Base-by-base conservation (phyloP, 2,797 vertebrate genomes). In the Chlorospingus flavigularis region DNA sequence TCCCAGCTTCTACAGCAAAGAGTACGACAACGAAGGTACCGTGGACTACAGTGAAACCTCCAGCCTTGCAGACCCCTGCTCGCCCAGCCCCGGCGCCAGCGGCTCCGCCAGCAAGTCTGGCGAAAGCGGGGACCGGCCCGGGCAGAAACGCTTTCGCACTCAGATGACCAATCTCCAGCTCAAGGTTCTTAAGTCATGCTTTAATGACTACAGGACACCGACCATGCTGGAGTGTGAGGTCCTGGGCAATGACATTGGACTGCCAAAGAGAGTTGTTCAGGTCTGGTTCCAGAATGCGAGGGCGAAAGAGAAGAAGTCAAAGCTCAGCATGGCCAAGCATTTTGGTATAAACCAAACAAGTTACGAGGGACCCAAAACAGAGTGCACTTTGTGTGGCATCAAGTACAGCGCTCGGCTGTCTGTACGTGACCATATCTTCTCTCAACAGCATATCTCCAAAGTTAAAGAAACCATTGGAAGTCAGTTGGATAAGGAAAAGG, bases 261-360 rank as follows among this genome's bases (percentile, higher is more conserved):
- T 99, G 98, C 99, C 99, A 98, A 99, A 99, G 98, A 99, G 99
- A 98, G 99, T 99, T 83, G 99, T 99, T 97, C 99, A 99, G 98
- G 99, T 99, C 97, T 99, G 99, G 99, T 99, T 99, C 98, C 99
- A 99, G 98, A 99, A 99, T 97, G 99, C 99, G 82, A 98, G 99
- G 96, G 99, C 99, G 47, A 99, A 99, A 97, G 99, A 99, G 97
- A 99, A 99, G 98, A 99, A 99, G 98, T 98, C 99, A 88, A 99
- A 99, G 97, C 98, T 99, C 95, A 99, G 99, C 97, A 99, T 99
- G 99, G 99, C 99, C 97, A 99, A 99, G 98, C 99, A 99, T 98
- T 99, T 99, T 92, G 99, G 99, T 98, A 99, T 99, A 97, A 99
- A 99, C 98, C 99, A 99, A 95, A 99, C 99, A 26, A 99, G 98